Percentiles rank a stretch among this genome's conserved stretches.
These are phyloP conservation scores for Seira ritae DNA, from an alignment of 2,888 invertebrate species.

Conservation along the genomic window DNA sequence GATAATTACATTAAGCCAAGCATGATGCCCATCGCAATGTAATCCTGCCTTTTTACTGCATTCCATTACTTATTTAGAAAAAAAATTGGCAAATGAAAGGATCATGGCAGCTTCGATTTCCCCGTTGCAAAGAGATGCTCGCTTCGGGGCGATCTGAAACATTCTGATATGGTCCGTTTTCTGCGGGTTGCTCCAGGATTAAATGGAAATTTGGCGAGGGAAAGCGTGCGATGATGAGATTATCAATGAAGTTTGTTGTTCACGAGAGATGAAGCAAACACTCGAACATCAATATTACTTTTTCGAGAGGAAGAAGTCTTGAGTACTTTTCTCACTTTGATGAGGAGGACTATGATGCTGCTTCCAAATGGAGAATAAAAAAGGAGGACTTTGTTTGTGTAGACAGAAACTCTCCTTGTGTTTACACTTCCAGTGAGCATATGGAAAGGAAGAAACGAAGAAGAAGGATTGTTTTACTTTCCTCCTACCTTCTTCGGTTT, in stretches of 20 bases:
- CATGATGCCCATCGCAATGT: neutral
- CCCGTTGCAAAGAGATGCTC: too few species aligned
- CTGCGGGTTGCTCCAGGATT: neutral
- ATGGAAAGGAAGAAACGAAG: neutral
- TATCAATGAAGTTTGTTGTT: neutral
- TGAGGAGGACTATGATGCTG: too few species aligned
- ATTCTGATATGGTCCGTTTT: too few species aligned
- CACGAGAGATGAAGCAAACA: neutral
- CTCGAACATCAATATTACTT: neutral
- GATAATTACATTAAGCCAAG: conserved; percentile 5
- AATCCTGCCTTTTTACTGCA: neutral
- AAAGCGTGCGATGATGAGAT: neutral
- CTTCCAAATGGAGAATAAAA: too few species aligned
- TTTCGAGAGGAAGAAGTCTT: neutral
- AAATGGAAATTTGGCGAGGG: neutral
- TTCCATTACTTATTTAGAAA: neutral
- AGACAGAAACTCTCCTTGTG: too few species aligned
- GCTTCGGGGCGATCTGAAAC: too few species aligned
- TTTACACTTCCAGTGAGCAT: neutral
- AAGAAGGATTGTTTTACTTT: neutral
- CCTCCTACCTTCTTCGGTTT: neutral
- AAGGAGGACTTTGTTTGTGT: too few species aligned
- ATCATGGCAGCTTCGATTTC: too few species aligned
- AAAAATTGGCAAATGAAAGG: too few species aligned
- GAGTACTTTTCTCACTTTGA: too few species aligned